Base-by-base conservation (phyloP, 2,797 vertebrate species). In the Rallus crepitans region DNA sequence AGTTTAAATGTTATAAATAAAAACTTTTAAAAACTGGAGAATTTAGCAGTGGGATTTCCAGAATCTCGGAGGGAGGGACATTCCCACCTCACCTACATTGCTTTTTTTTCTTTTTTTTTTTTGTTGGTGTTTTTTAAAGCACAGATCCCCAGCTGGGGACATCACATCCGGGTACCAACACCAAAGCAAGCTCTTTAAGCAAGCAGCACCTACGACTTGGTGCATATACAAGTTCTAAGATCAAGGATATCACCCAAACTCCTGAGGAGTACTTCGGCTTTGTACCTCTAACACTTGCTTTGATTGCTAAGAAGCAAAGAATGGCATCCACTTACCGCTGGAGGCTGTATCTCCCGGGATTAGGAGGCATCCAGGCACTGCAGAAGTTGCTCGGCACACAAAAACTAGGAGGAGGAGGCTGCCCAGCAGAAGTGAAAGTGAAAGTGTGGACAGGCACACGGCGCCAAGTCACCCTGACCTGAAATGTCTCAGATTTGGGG, bases 401-500 rank as follows among this genome's bases (percentile, higher is more conserved):
- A 50, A 47, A 42, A 2, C 13, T 40, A 0, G 1, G 30, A 27
- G 52, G 77, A 65, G 9, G 12, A 0, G 4, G 2, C 5, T 13
- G 28, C 12, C 28, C 7, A 0, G 7, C 2, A 76, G 81, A 95
- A 95, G 31, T 7, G 89, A 95, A 96, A 96, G 10, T 8, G 78
- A 91, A 93, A 92, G 40, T 2, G 15, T 1, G 9, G 9, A 7
- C 2, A 0, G 66, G 28, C 6, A 28, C 6, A 52, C 25, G 8
- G 0, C 53, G 2, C 15, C 6, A 0, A 7, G 0, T 8, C 16
- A 11, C 8, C 53, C 50, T 0, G 14, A 6, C 2, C 11, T 3
- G 11, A 8, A 28, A 7, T 1, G 5, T 3, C 11, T 7, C 31
- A 0, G 33, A 10, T 39, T 19, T 21, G 30, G 42, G 7, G 4